A percentile compares a stretch with the other conserved stretches of the same genome.
Evolutionary conservation across 2,888 invertebrate genomes (phyloP).

Genomic region (Noctua janthe): DNA sequence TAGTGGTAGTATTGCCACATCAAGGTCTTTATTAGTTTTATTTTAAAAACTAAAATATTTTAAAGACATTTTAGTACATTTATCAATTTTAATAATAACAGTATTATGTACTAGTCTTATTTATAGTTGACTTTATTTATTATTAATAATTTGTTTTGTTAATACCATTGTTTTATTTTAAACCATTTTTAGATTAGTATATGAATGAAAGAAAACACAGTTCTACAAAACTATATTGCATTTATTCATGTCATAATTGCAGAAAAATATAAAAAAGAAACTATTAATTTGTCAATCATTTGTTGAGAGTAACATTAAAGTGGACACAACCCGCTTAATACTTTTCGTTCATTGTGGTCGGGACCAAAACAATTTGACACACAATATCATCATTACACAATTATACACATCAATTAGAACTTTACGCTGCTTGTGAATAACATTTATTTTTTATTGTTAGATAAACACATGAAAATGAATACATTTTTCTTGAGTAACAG

Average conservation of each 20-base stretch:
- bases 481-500: not conserved
- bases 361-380: not conserved
- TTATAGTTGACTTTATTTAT: slow-evolving; percentile 69
- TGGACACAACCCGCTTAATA: slow-evolving; percentile 63
- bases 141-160: slow-evolving; percentile 71
- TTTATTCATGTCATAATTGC: slow-evolving; percentile 66
- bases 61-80: slow-evolving; percentile 69
- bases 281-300: slow-evolving; percentile 49
- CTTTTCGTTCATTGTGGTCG: slow-evolving; percentile 41
- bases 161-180: slow-evolving; percentile 48
- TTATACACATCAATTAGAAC: slow-evolving; percentile 7
- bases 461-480: slow-evolving; percentile 10
- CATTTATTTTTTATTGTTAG: slow-evolving; percentile 1
- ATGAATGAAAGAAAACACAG: slow-evolving; percentile 47
- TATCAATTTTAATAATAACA: slow-evolving; percentile 69
- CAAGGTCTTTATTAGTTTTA: slow-evolving; percentile 45
- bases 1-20: slow-evolving; percentile 28
- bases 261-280: slow-evolving; percentile 65
- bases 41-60: slow-evolving; percentile 11
- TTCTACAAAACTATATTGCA: slow-evolving; percentile 62
- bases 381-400: no score
- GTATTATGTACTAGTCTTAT: slow-evolving; percentile 78
- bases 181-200: not conserved
- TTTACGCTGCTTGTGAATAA: slow-evolving; percentile 2
- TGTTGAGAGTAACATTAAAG: slow-evolving; percentile 40